These are phyloP conservation scores for Ictalurus furcatus DNA, from an alignment of 2,113 vertebrate genomes.

Conservation along the genomic window DNA sequence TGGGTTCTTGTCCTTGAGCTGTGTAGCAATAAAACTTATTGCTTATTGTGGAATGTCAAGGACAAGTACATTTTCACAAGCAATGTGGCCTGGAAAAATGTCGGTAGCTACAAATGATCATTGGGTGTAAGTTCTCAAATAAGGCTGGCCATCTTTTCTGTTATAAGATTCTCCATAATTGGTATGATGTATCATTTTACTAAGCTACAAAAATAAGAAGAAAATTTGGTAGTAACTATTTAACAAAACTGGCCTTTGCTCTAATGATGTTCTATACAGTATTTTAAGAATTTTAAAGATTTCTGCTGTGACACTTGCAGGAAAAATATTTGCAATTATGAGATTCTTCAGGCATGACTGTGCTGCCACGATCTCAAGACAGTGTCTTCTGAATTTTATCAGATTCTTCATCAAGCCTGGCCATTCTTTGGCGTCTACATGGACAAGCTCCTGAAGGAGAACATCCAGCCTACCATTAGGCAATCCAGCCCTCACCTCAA, in stretches of 20 bases:
- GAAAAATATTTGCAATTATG: background rate
- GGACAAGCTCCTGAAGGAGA: conserved; percentile 87
- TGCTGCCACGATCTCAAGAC: background rate
- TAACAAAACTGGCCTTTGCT: background rate
- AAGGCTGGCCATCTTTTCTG: background rate
- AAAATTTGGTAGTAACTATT: background rate
- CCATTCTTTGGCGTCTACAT: conserved; percentile 90
- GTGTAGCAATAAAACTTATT: conserved; percentile 11
- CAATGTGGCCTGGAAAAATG: background rate
- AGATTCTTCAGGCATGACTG: background rate
- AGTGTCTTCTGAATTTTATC: background rate
- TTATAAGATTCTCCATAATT: background rate
- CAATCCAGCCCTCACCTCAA: conserved; percentile 81
- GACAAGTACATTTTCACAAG: background rate
- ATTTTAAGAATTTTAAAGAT: background rate
- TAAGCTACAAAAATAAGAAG: background rate
- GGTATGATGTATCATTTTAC: background rate
- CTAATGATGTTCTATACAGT: background rate
- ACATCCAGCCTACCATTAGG: conserved; percentile 81
- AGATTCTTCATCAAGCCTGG: conserved; percentile 92
- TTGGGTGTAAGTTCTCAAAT: background rate
- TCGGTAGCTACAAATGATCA: background rate
- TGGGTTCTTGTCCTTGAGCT: background rate
- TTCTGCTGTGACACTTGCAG: background rate
- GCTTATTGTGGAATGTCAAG: background rate